Evolutionary conservation across 2,888 invertebrate species (phyloP).

Genomic region (Melanargia galathea): DNA sequence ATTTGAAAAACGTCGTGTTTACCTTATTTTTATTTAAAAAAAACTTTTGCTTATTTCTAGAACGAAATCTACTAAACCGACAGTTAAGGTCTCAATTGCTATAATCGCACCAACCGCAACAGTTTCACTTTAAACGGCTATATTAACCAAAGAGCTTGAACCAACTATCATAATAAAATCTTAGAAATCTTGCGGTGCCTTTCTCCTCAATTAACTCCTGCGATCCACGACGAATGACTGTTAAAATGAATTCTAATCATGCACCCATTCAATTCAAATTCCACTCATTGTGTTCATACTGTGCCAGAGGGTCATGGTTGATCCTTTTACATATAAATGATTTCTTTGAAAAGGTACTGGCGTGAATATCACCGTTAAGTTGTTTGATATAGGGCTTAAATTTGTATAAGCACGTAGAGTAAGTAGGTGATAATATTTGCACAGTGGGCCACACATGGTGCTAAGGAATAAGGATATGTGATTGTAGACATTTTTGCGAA

Average conservation of each 20-base stretch:
- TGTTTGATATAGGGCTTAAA: slow-evolving; percentile 1
- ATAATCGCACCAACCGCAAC: not conserved
- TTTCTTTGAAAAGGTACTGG: slow-evolving; percentile 21
- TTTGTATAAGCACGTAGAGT: not conserved
- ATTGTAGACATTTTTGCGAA: not conserved
- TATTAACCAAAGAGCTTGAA: not conserved
- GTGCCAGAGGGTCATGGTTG: slow-evolving; percentile 37
- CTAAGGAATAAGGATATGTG: not conserved
- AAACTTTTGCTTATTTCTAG: no score
- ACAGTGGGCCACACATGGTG: slow-evolving; percentile 20
- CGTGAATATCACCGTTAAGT: slow-evolving; percentile 23
- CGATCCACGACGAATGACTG: slow-evolving; percentile 27
- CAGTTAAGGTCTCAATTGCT: not conserved
- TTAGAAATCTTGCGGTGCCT: slow-evolving; percentile 25
- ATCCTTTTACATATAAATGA: slow-evolving; percentile 37
- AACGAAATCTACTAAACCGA: no score
- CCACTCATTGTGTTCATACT: slow-evolving; percentile 36
- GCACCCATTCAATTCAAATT: slow-evolving; percentile 37
- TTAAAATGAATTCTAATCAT: slow-evolving; percentile 37
- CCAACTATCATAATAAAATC: not conserved
- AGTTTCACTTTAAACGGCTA: slow-evolving; percentile 6
- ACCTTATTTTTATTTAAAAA: no score
- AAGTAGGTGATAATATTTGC: not conserved
- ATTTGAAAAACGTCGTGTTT: no score
- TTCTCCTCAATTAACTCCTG: slow-evolving; percentile 31